Conservation (phyloP, 1,140 invertebrate genomes). For the Patella vulgata region DNA sequence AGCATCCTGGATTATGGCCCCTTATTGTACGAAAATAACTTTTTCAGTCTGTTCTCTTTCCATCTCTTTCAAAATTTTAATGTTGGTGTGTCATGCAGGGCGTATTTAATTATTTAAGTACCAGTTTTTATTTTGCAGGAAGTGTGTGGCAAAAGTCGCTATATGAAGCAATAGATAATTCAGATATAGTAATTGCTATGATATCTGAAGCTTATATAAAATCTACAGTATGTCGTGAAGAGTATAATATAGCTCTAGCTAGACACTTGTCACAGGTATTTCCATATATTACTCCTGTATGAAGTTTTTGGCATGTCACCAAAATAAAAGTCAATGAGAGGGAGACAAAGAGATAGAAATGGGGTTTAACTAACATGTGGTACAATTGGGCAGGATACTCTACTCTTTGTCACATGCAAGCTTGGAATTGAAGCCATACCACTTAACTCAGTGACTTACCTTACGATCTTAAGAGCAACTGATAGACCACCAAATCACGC, state of each 20-base stretch:
- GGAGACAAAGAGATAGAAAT: neutral
- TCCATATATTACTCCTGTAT: neutral
- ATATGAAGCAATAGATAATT: conserved; percentile 52
- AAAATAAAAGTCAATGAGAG: neutral
- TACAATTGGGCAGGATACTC: neutral
- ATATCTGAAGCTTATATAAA: conserved; percentile 48
- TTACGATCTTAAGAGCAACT: too few species aligned
- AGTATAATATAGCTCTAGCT: conserved; percentile 57
- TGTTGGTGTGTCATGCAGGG: too few species aligned
- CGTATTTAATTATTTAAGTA: too few species aligned
- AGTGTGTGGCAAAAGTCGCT: conserved; percentile 58
- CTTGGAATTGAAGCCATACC: too few species aligned
- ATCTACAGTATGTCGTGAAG: conserved; percentile 59
- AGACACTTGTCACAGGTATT: conserved; percentile 44
- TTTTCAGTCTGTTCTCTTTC: too few species aligned
- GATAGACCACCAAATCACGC: too few species aligned
- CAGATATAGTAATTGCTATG: conserved; percentile 49
- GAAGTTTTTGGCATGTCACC: neutral
- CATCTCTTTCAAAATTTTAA: too few species aligned
- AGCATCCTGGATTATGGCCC: too few species aligned
- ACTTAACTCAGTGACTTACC: too few species aligned
- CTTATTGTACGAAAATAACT: too few species aligned
- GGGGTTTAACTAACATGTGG: too few species aligned
- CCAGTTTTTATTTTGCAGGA: conserved; percentile 43
- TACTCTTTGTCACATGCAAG: too few species aligned